Evolutionary conservation across 2,113 vertebrate species (phyloP).

Genomic region (Phoenicopterus ruber): DNA sequence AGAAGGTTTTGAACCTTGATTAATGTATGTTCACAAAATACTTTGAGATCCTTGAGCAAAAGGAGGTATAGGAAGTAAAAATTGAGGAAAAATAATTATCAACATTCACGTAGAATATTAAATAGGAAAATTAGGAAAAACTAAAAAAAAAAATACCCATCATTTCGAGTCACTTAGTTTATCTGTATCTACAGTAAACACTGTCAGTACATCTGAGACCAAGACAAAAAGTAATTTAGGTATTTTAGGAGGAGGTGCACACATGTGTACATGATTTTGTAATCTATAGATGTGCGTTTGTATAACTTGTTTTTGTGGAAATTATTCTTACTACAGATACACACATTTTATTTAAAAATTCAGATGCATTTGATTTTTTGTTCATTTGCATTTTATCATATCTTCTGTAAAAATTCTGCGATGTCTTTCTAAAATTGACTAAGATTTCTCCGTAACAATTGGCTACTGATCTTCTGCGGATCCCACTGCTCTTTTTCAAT

Average conservation of each 20-base stretch:
- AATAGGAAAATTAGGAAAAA: not conserved
- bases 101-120: not conserved
- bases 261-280: not conserved
- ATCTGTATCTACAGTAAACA: not conserved
- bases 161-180: not conserved
- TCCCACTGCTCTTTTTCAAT: not conserved
- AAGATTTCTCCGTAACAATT: not conserved
- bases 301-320: not conserved
- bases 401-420: not conserved
- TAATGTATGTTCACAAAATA: not conserved
- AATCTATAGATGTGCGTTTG: not conserved
- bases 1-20: not conserved
- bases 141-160: not conserved
- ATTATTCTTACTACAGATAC: not conserved
- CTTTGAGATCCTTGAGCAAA: not conserved
- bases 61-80: not conserved
- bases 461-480: not conserved
- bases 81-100: not conserved
- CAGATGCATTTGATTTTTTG: not conserved
- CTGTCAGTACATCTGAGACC: not conserved
- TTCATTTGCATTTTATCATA: not conserved
- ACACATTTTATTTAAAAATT: not conserved
- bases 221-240: not conserved
- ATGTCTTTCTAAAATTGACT: not conserved
- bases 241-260: not conserved